Evolutionary conservation across 2,888 invertebrate species (phyloP).

Genomic region (Coronaproctus castanopsis): DNA sequence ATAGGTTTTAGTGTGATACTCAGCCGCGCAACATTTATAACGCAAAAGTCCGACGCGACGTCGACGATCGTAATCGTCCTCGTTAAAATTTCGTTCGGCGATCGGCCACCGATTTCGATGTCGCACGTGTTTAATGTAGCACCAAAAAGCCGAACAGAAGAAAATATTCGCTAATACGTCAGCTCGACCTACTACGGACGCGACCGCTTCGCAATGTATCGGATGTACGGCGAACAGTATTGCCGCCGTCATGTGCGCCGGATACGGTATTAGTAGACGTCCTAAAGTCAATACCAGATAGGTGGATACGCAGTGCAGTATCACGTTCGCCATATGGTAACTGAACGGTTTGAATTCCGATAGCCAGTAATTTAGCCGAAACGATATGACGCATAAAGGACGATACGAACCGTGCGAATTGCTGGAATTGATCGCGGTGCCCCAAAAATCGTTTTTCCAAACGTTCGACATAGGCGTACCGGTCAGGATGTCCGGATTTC

Average conservation of each 20-base stretch:
- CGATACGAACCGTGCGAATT: conserved; percentile 95
- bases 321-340: conserved; percentile 67
- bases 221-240: conserved; percentile 86
- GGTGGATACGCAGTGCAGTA: conserved; percentile 68
- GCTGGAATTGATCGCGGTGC: conserved; percentile 73
- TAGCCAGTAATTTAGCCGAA: conserved; percentile 59
- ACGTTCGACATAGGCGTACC: conserved; percentile 47
- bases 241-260: conserved; percentile 33
- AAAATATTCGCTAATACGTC: conserved; percentile 81
- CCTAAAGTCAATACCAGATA: conserved; percentile 31
- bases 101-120: conserved; percentile 15
- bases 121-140: conserved; percentile 56
- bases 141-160: conserved; percentile 67
- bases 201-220: conserved; percentile 90
- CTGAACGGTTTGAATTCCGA: conserved; percentile 60
- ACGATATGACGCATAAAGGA: conserved; percentile 73
- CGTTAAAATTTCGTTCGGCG: not conserved
- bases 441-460: conserved; percentile 93
- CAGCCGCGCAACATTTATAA: conserved; percentile 12
- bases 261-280: conserved; percentile 32
- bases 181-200: conserved; percentile 85
- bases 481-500: conserved; percentile 62
- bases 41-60: conserved; percentile 8
- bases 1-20: conserved; percentile 4
- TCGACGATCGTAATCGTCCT: not conserved